phyloP scores from a whole-genome alignment of 2,113 vertebrate genomes.

The Dolichotis patagonum region DNA sequence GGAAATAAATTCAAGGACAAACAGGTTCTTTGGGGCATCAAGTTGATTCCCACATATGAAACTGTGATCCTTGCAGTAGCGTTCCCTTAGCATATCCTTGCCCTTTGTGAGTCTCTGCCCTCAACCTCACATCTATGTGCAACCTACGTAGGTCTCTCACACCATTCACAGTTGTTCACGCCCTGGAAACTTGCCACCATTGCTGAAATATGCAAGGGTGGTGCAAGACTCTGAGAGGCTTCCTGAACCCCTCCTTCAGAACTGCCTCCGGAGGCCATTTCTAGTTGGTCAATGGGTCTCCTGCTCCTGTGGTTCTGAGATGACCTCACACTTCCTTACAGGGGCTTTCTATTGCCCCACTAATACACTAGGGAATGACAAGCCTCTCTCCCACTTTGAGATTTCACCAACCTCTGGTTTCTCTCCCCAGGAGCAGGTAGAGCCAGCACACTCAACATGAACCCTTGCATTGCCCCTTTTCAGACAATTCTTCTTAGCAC shows the following conservation, averaged over 20 bases:
- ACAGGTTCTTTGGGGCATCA: not conserved
- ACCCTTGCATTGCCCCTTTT: not conserved
- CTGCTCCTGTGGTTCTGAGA: not conserved
- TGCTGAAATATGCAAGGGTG: not conserved
- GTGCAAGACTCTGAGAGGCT: not conserved
- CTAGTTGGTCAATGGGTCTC: not conserved
- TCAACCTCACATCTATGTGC: not conserved
- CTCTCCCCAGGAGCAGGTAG: not conserved
- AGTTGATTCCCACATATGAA: not conserved
- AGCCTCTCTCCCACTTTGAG: not conserved
- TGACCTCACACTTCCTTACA: not conserved
- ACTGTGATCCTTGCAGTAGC: not conserved
- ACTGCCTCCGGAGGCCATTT: not conserved
- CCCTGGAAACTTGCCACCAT: not conserved
- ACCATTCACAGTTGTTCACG: rapidly evolving
- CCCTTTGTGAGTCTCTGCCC: not conserved
- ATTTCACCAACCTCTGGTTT: not conserved
- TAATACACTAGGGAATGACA: not conserved
- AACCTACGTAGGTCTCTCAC: not conserved
- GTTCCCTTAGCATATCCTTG: not conserved
- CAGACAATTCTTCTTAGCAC: not conserved
- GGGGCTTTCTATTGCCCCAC: not conserved
- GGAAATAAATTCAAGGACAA: not conserved
- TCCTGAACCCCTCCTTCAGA: not conserved
- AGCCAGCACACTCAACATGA: not conserved